These are phyloP conservation scores for Telmatochromis bifrenatus DNA, from an alignment of 2,113 vertebrate species.

Conservation along the genomic window DNA sequence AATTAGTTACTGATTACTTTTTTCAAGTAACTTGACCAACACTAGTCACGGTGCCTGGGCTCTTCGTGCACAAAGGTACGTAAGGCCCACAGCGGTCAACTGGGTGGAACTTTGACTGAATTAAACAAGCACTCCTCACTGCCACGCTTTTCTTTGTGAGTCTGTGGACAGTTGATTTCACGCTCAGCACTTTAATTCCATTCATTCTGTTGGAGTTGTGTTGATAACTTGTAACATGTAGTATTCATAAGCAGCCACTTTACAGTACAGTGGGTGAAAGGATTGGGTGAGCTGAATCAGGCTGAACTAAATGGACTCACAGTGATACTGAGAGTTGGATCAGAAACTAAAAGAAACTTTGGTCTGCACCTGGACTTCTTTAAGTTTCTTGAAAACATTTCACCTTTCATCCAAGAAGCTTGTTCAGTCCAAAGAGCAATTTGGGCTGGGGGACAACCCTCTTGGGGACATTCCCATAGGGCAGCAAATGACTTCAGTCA, in stretches of 20 bases:
- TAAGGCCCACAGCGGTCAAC: neutral
- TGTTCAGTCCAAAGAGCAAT: neutral
- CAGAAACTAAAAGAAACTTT: neutral
- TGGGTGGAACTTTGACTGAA: neutral
- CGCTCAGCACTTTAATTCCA: neutral
- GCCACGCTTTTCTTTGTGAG: neutral
- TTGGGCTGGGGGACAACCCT: neutral
- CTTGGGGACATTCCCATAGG: neutral
- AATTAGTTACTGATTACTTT: no score
- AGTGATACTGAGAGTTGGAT: neutral
- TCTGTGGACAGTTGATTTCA: neutral
- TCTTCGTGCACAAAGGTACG: neutral
- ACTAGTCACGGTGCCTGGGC: neutral
- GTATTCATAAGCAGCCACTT: neutral
- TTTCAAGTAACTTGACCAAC: no score
- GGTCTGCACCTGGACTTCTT: neutral
- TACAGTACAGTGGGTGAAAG: no score
- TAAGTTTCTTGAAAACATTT: neutral
- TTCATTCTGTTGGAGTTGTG: neutral
- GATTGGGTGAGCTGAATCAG: neutral
- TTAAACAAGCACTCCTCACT: neutral
- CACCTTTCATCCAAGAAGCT: accelerated
- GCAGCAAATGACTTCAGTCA: neutral
- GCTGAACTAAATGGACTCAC: neutral
- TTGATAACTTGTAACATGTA: neutral